A percentile compares a stretch with the other conserved stretches of the same genome.
phyloP scores from a whole-genome alignment of 2,888 invertebrate species.

The Nasonia oneida region DNA sequence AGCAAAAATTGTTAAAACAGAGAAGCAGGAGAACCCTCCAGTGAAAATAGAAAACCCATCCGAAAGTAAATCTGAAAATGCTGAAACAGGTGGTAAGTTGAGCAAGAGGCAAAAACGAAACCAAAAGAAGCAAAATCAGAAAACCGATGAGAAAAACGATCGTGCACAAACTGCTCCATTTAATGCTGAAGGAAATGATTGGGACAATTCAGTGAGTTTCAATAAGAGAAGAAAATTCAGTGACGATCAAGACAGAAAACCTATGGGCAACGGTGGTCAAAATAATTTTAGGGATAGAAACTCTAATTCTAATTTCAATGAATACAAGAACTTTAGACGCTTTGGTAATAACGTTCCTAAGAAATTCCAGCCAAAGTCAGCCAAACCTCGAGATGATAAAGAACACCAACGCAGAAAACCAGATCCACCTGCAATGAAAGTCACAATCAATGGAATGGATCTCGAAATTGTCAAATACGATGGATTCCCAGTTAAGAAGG shows the following conservation, averaged over 20 bases:
- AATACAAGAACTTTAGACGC: slow-evolving; percentile 40
- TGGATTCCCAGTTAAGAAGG: slow-evolving; percentile 87
- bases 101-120: slow-evolving; percentile 74
- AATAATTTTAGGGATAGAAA: slow-evolving; percentile 18
- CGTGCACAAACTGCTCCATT: slow-evolving; percentile 59
- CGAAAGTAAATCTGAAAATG: slow-evolving; percentile 27
- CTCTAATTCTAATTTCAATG: slow-evolving; percentile 4
- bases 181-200: slow-evolving; percentile 66
- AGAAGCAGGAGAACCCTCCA: neutral
- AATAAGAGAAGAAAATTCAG: slow-evolving; percentile 36
- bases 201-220: slow-evolving; percentile 61
- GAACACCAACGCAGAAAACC: slow-evolving; percentile 77
- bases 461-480: slow-evolving; percentile 84
- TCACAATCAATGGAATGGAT: slow-evolving; percentile 84
- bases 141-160: slow-evolving; percentile 56
- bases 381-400: slow-evolving; percentile 79
- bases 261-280: neutral
- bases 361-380: slow-evolving; percentile 74
- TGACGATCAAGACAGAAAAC: slow-evolving; percentile 26
- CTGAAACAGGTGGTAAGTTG: slow-evolving; percentile 63
- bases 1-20: slow-evolving; percentile 21
- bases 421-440: slow-evolving; percentile 77
- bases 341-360: slow-evolving; percentile 61
- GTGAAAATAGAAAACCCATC: neutral
- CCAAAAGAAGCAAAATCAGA: slow-evolving; percentile 67